Evolutionary conservation across 2,113 vertebrate genomes (phyloP).

Genomic region (Callipepla squamata): DNA sequence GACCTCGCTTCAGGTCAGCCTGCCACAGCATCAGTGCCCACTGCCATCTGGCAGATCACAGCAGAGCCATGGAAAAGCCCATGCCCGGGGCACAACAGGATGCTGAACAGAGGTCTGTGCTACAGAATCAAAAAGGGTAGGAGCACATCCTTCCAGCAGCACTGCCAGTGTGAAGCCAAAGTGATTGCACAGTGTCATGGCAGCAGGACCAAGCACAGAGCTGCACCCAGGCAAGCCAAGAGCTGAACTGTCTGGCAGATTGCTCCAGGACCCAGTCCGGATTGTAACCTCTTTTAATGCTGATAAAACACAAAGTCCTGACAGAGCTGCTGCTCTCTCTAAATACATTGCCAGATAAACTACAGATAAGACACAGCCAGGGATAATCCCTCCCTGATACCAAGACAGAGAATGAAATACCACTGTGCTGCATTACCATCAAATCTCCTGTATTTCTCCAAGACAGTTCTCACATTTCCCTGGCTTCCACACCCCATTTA

Average conservation of each 20-base stretch:
- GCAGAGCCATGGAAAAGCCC: fast-evolving
- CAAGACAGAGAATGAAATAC: constrained; percentile 17
- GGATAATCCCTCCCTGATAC: constrained; percentile 33
- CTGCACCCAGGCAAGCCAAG: not conserved
- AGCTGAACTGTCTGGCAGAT: not conserved
- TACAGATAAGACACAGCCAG: constrained; percentile 41
- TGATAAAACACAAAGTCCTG: constrained; percentile 36
- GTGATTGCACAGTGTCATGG: not conserved
- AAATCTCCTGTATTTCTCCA: not conserved
- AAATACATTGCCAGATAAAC: constrained; percentile 46
- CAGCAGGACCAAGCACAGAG: not conserved
- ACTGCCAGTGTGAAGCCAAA: not conserved
- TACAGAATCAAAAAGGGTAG: not conserved
- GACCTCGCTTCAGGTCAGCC: fast-evolving
- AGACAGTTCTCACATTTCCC: not conserved
- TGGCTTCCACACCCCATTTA: not conserved
- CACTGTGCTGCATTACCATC: not conserved
- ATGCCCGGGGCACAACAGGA: not conserved
- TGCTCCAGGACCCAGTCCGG: not conserved
- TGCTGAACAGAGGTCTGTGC: not conserved
- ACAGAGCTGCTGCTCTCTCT: not conserved
- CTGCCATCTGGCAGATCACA: not conserved
- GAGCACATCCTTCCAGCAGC: not conserved
- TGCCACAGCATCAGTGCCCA: not conserved
- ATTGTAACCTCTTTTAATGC: not conserved